Conservation (phyloP, 2,113 vertebrate species). For the Notiomystis cincta region DNA sequence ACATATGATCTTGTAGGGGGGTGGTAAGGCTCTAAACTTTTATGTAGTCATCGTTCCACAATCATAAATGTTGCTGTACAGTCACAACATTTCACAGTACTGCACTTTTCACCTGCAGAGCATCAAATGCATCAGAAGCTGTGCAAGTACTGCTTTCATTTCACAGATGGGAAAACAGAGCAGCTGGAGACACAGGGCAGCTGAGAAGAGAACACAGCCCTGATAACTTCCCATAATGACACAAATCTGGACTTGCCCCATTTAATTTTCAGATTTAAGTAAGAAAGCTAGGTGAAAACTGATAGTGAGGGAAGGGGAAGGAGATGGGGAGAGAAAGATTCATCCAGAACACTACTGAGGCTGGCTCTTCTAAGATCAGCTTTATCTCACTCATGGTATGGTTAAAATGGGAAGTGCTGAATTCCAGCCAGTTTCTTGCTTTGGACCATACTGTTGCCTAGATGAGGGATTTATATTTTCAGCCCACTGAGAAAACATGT, state of each 20-base stretch:
- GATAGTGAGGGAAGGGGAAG: accelerated
- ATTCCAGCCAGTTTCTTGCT: background rate
- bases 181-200: background rate
- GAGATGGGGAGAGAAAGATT: background rate
- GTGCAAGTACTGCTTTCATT: background rate
- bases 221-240: background rate
- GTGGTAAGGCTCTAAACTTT: background rate
- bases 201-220: background rate
- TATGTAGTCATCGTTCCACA: background rate
- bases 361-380: background rate
- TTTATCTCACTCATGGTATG: background rate
- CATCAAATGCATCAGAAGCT: background rate
- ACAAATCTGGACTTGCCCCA: background rate
- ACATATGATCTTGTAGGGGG: background rate
- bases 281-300: background rate
- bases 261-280: background rate
- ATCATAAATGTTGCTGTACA: background rate
- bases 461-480: background rate
- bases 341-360: background rate
- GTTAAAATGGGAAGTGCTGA: background rate
- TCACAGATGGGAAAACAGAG: background rate
- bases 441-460: background rate
- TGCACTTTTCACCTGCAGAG: background rate
- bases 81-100: background rate
- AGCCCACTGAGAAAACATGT: background rate